Evolutionary conservation across 2,797 vertebrate species (phyloP), one percentile per base, ranked within the genome.

Genomic region (Euthynnus affinis): DNA sequence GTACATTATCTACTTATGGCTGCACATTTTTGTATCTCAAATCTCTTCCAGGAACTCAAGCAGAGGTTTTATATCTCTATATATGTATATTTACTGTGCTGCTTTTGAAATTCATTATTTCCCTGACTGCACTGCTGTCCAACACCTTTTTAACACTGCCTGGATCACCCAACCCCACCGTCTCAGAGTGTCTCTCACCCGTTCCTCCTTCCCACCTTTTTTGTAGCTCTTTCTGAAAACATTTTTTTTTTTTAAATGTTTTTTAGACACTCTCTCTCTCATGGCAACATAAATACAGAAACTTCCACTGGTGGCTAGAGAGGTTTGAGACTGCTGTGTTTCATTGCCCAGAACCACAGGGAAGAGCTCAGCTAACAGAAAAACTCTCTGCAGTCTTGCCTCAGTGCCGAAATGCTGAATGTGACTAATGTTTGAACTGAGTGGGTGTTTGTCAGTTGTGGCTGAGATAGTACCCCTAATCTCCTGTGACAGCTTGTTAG

Each of bases 401-500:
- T 65, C 65, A 32, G 67, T 14, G 46, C 51, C 69, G 62, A 82
- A 79, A 77, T 10, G 64, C 78, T 78, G 64, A 86, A 80, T 42
- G 74, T 66, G 65, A 71, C 69, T 63, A 74, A 78, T 56, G 73
- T 85, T 63, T 72, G 57, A 59, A 61, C 29, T 68, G 62, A 72
- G 72, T 76, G 75, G 71, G 85, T 62, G 76, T 82, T 73, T 76
- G 25, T 77, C 69, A 58, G 61, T 29, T 61, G 44, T 49, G 66
- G 86, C 57, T 72, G 55, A 73, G 74, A 85, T 40, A 40, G 55
- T 53, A 59, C 44, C 46, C 27, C 22, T 73, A 84, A 85, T 75
- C 58, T 77, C 51, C 17, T 25, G 76, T 76, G 71, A 80, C 62
- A 82, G 74, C 55, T 83, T 80, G 76, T 77, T 86, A 72, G 59